Evolutionary conservation across 2,113 vertebrate genomes (phyloP), one percentile per base, ranked within the genome.

Genomic region (Mugil cephalus): DNA sequence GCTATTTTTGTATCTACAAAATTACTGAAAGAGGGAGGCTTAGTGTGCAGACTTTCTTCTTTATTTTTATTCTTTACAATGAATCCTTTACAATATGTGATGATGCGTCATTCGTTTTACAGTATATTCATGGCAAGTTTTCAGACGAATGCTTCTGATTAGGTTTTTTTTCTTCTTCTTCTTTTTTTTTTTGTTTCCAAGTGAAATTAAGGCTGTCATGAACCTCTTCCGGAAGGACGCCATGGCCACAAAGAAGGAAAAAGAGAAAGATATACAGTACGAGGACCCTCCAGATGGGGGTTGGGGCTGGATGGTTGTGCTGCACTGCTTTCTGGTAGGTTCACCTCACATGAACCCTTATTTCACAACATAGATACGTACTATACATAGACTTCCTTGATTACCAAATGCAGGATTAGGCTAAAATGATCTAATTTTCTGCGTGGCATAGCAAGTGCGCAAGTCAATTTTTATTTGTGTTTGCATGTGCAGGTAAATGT

Each of bases 311-410:
- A 95, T 95, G 94, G 94, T 95, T n/a, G 95, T 97, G 64, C n/a
- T 97, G 0, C 96, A 98, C 82, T 98, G 96, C 86, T 99, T 99
- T 80, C 88, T 99, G 94, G 97, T 99, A 91, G 83, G 84, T 63
- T 2, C 15, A 51, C 9, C 11, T 60, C 7, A 45, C 2, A 18
- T 34, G 14, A 56, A 60, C 10, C 9, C 2, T 39, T 4, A 39
- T 18, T 7, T 54, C n/a, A 35, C 0, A 30, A 30, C 24, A 3
- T 30, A 30, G 24, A 30, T 30, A 30, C 5, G 24, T 30, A 30
- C 24, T 30, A 30, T 30, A 30, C 24, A 5, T 30, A 30, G 24
- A n/a, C n/a, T n/a, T n/a, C n/a, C n/a, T n/a, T n/a, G n/a, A 5
- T 30, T 30, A 30, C 24, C 24, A 30, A 30, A 30, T 5, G 5